Evolutionary conservation across 2,888 invertebrate species (phyloP), one percentile per base, ranked within the genome.

Genomic region (Andrena praecox): DNA sequence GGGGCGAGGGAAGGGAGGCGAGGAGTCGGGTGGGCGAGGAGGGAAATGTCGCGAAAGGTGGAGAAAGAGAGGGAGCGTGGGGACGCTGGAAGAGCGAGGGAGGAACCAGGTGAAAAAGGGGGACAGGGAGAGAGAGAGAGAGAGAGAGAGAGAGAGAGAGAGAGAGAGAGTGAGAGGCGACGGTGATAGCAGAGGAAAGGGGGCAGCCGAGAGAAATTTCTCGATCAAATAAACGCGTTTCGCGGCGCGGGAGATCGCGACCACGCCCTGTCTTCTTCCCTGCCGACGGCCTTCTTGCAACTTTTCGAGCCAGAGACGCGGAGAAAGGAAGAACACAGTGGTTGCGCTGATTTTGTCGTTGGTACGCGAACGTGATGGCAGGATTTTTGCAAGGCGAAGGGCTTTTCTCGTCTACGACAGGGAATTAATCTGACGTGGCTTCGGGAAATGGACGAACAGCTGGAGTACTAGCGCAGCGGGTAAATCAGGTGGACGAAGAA

Each of bases 211-310:
- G 82, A 86, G 87, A 86, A 87, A 86, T 82, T 87, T 80, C 82
- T 89, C 89, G 88, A 87, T 87, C 85, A 88, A 91, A 91, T 89
- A 89, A 91, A 91, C 87, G 88, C 86, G 90, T 90, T 89, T 85
- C 83, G 86, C 90, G 80, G 85, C 83, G 87, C 86, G 85, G 88
- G 84, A 88, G 88, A 91, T 90, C 89, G 86, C 89, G 88, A 73
- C 91, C 91, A 91, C 91, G 91, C 91, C 91, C 91, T 87, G 72
- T 74, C 81, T 77, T 84, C 71, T 71, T 83, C 72, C 66, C 70
- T 70, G 63, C 56, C 56, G 64, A 29, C 67, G 78, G 78, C 78
- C 78, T 78, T 73, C 71, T 74, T 54, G 78, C 64, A 72, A 72
- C 66, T 84, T 84, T 80, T 74, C 79, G 84, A 72, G 50, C 16